Conservation (phyloP, 2,888 invertebrate species). For the Graphium colonna region DNA sequence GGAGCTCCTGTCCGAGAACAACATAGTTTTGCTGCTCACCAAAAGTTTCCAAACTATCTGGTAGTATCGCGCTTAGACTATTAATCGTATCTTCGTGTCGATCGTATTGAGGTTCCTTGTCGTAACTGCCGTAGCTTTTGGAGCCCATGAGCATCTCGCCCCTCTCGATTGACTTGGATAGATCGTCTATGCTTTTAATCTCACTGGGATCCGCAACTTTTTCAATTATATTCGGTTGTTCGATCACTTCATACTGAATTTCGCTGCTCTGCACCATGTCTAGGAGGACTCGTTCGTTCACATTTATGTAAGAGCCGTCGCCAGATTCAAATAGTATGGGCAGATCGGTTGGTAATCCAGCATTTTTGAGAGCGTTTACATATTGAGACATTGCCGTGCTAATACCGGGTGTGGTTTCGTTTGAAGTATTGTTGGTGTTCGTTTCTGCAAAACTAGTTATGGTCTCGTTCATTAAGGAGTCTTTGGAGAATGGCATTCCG, state of each 20-base stretch:
- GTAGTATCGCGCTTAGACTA: constrained; percentile 62
- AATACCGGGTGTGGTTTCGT: constrained; percentile 47
- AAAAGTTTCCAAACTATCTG: constrained; percentile 68
- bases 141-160: constrained; percentile 63
- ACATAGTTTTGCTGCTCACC: constrained; percentile 67
- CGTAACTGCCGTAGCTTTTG: constrained; percentile 51
- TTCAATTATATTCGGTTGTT: constrained; percentile 75
- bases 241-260: constrained; percentile 75
- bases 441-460: constrained; percentile 53
- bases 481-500: constrained; percentile 55
- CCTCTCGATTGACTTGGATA: constrained; percentile 71
- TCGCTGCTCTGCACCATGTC: constrained; percentile 77
- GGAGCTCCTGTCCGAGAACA: constrained; percentile 56
- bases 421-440: constrained; percentile 42
- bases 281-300: constrained; percentile 82
- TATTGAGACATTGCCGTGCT: constrained; percentile 71
- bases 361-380: constrained; percentile 71
- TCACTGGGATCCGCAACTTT: constrained; percentile 70
- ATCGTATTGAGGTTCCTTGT: constrained; percentile 51
- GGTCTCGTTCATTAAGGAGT: constrained; percentile 51
- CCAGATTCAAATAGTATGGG: constrained; percentile 83
- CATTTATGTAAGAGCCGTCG: constrained; percentile 82
- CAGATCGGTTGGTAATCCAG: constrained; percentile 66
- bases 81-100: constrained; percentile 62
- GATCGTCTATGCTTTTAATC: constrained; percentile 74